Evolutionary conservation across 2,888 invertebrate species (phyloP).

Genomic region (Tenthredo scrophulariae): DNA sequence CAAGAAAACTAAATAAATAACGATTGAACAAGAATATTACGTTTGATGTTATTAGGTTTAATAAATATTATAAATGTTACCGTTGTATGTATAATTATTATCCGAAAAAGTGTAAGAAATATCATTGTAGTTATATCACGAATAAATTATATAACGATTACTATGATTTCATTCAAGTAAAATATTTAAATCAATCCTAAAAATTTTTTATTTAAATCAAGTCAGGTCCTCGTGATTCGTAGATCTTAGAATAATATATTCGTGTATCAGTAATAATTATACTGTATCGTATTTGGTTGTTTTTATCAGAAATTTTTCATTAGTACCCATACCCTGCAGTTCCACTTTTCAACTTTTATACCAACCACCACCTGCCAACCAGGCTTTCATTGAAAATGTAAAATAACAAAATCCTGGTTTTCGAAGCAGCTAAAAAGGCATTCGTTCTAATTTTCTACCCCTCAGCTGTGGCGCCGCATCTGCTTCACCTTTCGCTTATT

Average conservation of each 20-base stretch:
- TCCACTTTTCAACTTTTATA: not conserved
- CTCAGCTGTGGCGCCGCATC: not conserved
- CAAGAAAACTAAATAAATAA: not conserved
- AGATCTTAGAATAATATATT: not conserved
- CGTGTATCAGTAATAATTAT: not conserved
- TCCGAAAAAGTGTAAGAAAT: constrained; percentile 58
- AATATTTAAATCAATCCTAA: not conserved
- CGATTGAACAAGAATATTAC: constrained; percentile 58
- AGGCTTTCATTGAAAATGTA: not conserved
- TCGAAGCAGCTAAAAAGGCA: not conserved
- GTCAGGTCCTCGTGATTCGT: not conserved
- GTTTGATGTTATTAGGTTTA: constrained; percentile 73
- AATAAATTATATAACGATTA: constrained; percentile 57
- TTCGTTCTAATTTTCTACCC: not conserved
- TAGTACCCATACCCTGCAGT: not conserved
- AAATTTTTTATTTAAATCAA: not conserved
- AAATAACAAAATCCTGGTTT: not conserved
- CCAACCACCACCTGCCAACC: not conserved
- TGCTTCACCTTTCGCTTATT: not conserved
- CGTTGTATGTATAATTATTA: constrained; percentile 71
- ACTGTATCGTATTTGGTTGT: not conserved
- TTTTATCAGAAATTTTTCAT: not conserved
- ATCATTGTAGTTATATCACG: constrained; percentile 61
- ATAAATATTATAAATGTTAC: constrained; percentile 73
- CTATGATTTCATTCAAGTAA: not conserved